Percentiles rank a stretch among this genome's conserved stretches.
Evolutionary conservation across 2,888 invertebrate genomes (phyloP).

Genomic region (Drosophila antonietae): DNA sequence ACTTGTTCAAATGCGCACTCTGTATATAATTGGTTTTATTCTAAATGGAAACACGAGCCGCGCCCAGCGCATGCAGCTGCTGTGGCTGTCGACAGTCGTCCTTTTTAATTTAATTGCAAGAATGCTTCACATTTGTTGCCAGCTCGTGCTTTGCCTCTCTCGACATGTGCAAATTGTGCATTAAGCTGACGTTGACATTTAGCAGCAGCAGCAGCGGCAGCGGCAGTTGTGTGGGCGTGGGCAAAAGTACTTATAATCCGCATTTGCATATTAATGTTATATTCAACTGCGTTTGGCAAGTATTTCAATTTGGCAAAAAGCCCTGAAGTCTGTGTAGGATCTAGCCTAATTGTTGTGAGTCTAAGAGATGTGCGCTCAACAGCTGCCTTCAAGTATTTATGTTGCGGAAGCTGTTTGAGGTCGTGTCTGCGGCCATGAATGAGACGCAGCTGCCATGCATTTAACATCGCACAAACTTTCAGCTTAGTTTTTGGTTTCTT

Average conservation of each 20-base stretch:
- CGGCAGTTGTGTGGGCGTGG: not conserved
- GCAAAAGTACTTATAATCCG: constrained; percentile 29
- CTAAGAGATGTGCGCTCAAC: not conserved
- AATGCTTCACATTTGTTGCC: constrained; percentile 21
- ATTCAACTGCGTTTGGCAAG: constrained; percentile 15
- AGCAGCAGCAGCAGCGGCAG: not conserved
- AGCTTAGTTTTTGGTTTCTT: no score
- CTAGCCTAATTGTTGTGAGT: constrained; percentile 30
- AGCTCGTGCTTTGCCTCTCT: constrained; percentile 12
- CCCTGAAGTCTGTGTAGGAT: constrained; percentile 6
- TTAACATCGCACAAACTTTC: not conserved
- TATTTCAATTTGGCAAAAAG: constrained; percentile 41
- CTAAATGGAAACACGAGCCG: constrained; percentile 7
- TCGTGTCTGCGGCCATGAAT: constrained; percentile 29
- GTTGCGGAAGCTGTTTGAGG: constrained; percentile 27
- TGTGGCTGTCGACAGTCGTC: constrained; percentile 1
- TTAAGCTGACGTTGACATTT: constrained; percentile 35
- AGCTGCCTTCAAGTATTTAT: constrained; percentile 46
- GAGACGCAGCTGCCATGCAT: constrained; percentile 18
- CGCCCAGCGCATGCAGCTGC: not conserved
- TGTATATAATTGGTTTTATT: not conserved
- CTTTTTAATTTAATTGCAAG: constrained; percentile 61
- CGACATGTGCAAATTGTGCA: constrained; percentile 36
- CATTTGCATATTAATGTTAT: constrained; percentile 54
- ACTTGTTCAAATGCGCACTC: not conserved